Percentiles rank a stretch among this genome's conserved stretches.
These are phyloP conservation scores for Enteromius trimaculatus DNA, from an alignment of 2,797 vertebrate species.

Conservation along the genomic window DNA sequence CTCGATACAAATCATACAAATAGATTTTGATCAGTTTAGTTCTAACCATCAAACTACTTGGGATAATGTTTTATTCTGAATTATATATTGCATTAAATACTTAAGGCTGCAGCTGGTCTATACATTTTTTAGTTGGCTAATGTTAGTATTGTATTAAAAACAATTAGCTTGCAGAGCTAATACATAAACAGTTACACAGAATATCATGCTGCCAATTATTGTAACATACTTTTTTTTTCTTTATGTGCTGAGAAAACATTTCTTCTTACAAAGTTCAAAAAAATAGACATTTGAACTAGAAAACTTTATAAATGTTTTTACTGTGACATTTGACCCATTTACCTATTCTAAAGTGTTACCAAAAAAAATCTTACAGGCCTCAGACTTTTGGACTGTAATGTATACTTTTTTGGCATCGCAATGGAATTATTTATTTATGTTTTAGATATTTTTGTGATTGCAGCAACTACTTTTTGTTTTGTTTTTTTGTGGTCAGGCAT, in stretches of 20 bases:
- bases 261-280: background rate
- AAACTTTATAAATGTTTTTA: background rate
- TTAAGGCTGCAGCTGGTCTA: background rate
- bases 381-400: background rate
- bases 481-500: background rate
- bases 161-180: background rate
- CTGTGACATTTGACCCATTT: background rate
- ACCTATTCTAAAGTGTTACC: too few relatives aligned
- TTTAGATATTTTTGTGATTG: background rate
- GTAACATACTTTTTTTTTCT: background rate
- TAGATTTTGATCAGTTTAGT: background rate
- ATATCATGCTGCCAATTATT: background rate
- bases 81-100: background rate
- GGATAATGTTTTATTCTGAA: background rate
- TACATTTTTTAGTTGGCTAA: too few relatives aligned
- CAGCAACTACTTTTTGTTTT: background rate
- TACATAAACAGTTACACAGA: background rate
- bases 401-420: background rate
- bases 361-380: background rate
- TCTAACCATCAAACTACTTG: background rate
- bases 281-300: background rate
- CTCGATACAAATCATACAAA: background rate
- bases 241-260: background rate
- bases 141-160: background rate
- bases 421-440: background rate